Evolutionary conservation across 2,888 invertebrate species (phyloP), one percentile per base, ranked within the genome.

Genomic region (Nycteola revayana): DNA sequence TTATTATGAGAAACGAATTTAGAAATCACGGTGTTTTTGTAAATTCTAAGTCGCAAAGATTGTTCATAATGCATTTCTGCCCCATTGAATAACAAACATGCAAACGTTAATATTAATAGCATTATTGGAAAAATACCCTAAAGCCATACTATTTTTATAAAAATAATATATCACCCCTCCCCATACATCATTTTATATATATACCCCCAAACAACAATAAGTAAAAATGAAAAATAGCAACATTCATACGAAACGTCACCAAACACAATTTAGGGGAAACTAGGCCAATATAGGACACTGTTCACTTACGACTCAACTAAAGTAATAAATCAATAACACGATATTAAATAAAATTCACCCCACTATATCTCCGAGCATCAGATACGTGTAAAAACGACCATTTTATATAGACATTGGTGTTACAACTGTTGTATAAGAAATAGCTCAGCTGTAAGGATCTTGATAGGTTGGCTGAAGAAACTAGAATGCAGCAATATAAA

Each of bases 271-370:
- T 59, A 60, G 59, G 58, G 65, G 60, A 54, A 59, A 52, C 55
- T 46, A 60, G 62, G 54, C 55, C 64, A 68, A 67, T 62, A 65
- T 60, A 57, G 60, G 45, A 51, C 66, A 61, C 58, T 49, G 54
- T 46, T 58, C 58, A 52, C 52, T 58, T 7, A 5, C 7, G 21
- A n/a, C n/a, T 3, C 57, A 43, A 62, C 60, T 58, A 59, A 38
- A 60, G 62, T 67, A 57, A 84, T 84, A 85, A 84, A 84, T 85
- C 84, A 83, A 84, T 84, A 81, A 69, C 63, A 64, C 67, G 68
- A 79, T 85, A 84, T 85, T 83, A 80, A 83, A 85, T 84, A 82
- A 83, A 59, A 81, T 79, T 76, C 73, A 69, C 72, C 67, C 63
- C 61, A 73, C 71, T 81, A 79, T 78, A 81, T 82, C 77, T 75